phyloP scores from a whole-genome alignment of 2,113 vertebrate species.

The Thermophis baileyi region DNA sequence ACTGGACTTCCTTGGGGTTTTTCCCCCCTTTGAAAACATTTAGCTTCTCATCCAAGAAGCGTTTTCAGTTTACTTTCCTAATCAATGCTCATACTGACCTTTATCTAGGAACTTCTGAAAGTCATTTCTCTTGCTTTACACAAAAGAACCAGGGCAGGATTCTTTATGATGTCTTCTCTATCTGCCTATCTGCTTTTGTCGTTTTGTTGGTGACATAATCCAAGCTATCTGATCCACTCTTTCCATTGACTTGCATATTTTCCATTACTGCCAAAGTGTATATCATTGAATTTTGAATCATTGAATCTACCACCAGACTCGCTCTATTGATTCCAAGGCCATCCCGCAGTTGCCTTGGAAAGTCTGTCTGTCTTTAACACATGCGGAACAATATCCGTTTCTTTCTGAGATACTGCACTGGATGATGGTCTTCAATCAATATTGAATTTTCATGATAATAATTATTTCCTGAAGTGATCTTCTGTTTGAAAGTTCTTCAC shows the following conservation, averaged over 20 bases:
- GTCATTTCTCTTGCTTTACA: neutral
- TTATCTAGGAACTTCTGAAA: neutral
- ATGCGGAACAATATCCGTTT: too few relatives aligned
- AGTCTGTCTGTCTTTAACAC: too few relatives aligned
- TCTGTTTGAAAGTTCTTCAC: neutral
- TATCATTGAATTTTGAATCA: too few relatives aligned
- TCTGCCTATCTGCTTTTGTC: neutral
- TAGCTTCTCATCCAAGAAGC: too few relatives aligned
- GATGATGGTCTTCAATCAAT: neutral
- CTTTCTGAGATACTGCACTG: too few relatives aligned
- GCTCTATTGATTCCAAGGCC: too few relatives aligned
- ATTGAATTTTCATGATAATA: neutral
- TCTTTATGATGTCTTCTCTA: neutral
- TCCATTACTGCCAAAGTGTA: too few relatives aligned
- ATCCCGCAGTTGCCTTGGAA: too few relatives aligned
- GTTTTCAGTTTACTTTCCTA: too few relatives aligned
- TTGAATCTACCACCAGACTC: too few relatives aligned
- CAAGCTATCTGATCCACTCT: neutral
- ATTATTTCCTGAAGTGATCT: neutral
- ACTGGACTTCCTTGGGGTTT: too few relatives aligned
- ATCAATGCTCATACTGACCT: neutral
- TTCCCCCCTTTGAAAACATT: too few relatives aligned
- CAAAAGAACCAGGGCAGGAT: neutral
- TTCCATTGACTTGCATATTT: neutral
- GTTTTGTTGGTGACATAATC: neutral